Conservation (phyloP, 2,113 vertebrate genomes). For the Myxocyprinus asiaticus region DNA sequence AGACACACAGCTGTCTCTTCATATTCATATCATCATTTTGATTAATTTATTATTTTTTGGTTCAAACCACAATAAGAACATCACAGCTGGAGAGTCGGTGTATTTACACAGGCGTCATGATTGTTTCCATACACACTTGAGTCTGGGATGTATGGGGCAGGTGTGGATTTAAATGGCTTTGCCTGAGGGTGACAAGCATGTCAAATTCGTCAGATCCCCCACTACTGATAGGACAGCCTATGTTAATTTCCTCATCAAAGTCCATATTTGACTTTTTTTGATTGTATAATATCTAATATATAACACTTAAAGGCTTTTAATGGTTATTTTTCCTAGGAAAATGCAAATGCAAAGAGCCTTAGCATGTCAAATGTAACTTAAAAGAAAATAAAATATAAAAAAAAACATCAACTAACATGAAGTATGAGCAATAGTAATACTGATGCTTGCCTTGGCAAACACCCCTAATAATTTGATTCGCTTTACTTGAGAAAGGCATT, state of each 20-base stretch:
- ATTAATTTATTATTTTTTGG: neutral
- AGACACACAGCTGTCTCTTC: conserved; percentile 32
- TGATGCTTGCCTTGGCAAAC: too few species aligned
- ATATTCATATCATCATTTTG: neutral
- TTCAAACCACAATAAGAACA: conserved; percentile 21
- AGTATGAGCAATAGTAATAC: too few species aligned
- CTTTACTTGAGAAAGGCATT: too few species aligned
- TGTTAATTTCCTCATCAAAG: conserved; percentile 38
- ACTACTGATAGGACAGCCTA: conserved; percentile 9
- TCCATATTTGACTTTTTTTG: too few species aligned
- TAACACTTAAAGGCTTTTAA: too few species aligned
- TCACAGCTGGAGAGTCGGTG: conserved; percentile 27
- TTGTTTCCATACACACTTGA: conserved; percentile 34
- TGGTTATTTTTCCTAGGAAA: too few species aligned
- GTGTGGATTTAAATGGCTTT: conserved; percentile 41
- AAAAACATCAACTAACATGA: too few species aligned
- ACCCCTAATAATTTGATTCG: too few species aligned
- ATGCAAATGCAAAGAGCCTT: too few species aligned
- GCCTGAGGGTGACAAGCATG: conserved; percentile 2
- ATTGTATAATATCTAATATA: too few species aligned
- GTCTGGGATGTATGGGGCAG: conserved; percentile 30
- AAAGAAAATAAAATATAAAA: too few species aligned
- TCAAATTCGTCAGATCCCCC: conserved; percentile 13
- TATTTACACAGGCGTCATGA: conserved; percentile 29
- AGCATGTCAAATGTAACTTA: too few species aligned